Evolutionary conservation across 2,888 invertebrate genomes (phyloP).

Genomic region (Orgyia antiqua): DNA sequence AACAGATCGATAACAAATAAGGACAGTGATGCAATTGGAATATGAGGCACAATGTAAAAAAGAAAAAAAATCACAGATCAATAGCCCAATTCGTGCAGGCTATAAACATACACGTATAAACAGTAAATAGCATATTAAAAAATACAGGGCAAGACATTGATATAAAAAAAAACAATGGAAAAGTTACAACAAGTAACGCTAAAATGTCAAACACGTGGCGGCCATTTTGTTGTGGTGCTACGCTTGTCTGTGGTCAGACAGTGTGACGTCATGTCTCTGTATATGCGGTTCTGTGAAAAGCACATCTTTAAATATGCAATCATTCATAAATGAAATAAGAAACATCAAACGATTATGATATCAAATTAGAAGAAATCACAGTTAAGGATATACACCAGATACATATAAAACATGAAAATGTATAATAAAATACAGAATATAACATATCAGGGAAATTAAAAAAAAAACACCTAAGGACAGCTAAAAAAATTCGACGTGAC

Average conservation of each 20-base stretch:
- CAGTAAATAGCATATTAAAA: slow-evolving; percentile 23
- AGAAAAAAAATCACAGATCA: too few relatives aligned
- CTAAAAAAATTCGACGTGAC: too few relatives aligned
- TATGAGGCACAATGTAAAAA: slow-evolving; percentile 33
- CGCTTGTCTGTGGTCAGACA: slow-evolving; percentile 21
- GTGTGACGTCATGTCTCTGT: slow-evolving; percentile 26
- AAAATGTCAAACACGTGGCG: slow-evolving; percentile 16
- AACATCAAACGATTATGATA: slow-evolving; percentile 20
- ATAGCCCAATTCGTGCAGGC: not conserved
- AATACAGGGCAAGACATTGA: slow-evolving; percentile 19
- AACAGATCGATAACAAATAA: slow-evolving; percentile 67
- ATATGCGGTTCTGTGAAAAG: slow-evolving; percentile 40
- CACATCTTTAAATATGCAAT: slow-evolving; percentile 43
- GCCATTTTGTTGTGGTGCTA: slow-evolving; percentile 27
- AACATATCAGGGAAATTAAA: too few relatives aligned
- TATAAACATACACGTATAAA: slow-evolving; percentile 8
- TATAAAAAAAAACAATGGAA: slow-evolving; percentile 22
- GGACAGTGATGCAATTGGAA: slow-evolving; percentile 53
- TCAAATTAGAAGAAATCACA: slow-evolving; percentile 17
- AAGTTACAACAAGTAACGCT: slow-evolving; percentile 26
- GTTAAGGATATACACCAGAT: slow-evolving; percentile 15
- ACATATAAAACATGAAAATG: slow-evolving; percentile 1
- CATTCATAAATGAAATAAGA: slow-evolving; percentile 22
- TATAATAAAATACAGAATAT: too few relatives aligned
- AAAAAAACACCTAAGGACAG: too few relatives aligned